Percentiles rank a stretch among this genome's conserved stretches.
Evolutionary conservation across 2,797 vertebrate species (phyloP).

Genomic region (Heteromormyrus szaboi): DNA sequence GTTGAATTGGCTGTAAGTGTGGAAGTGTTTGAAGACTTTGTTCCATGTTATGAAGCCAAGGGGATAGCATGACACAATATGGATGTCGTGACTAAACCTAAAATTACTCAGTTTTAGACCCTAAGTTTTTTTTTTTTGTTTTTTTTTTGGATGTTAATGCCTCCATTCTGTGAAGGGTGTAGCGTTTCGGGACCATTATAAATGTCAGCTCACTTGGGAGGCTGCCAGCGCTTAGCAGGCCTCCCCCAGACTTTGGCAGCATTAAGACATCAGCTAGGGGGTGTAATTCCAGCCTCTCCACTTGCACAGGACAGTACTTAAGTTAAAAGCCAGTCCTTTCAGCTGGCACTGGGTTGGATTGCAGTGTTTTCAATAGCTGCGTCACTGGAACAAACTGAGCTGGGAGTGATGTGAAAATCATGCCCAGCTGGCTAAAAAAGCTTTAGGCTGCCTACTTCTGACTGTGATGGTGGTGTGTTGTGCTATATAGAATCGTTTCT

Average conservation of each 20-base stretch:
- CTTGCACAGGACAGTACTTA: not conserved
- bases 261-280: slow-evolving; percentile 18
- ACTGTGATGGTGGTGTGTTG: not conserved
- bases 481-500: not conserved
- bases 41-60: not conserved
- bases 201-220: not conserved
- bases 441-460: not conserved
- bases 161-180: not conserved
- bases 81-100: not conserved
- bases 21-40: not conserved
- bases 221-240: not conserved
- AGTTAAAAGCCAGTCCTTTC: not conserved
- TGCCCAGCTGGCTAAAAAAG: not conserved
- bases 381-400: not conserved
- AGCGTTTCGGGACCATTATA: not conserved
- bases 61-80: not conserved
- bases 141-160: not conserved
- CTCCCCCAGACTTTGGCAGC: not conserved
- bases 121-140: not conserved
- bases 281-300: not conserved
- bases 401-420: not conserved
- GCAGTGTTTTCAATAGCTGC: not conserved
- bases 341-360: not conserved
- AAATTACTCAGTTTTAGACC: not conserved
- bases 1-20: not conserved